Conservation (phyloP, 2,797 vertebrate species). For the Poeciliopsis gracilis region DNA sequence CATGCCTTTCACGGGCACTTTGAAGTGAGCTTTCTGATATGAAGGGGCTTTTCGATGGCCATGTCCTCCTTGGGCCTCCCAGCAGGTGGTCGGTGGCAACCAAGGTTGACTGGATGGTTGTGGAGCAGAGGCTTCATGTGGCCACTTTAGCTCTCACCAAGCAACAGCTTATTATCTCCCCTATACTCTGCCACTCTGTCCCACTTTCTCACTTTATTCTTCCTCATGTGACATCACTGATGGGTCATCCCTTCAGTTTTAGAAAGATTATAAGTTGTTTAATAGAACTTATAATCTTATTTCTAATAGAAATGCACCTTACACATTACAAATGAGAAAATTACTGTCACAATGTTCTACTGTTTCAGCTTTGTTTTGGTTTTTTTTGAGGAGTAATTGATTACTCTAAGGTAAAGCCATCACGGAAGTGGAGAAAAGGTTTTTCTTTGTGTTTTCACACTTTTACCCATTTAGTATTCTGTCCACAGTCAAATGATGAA, state of each 20-base stretch:
- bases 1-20: conserved; percentile 54
- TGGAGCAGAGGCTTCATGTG: background rate
- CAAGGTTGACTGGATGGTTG: background rate
- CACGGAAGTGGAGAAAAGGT: background rate
- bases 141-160: conserved; percentile 6
- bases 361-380: background rate
- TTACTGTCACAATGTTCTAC: background rate
- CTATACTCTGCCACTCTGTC: background rate
- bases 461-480: background rate
- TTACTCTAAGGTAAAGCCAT: conserved; percentile 7
- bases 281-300: too few species aligned
- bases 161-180: conserved; percentile 8
- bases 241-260: background rate
- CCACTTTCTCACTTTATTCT: conserved; percentile 1
- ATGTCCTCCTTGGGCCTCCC: conserved; percentile 30
- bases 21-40: conserved; percentile 54
- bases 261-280: background rate
- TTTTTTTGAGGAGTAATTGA: too few species aligned
- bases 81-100: background rate
- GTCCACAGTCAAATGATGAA: background rate
- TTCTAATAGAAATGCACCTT: too few species aligned
- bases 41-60: conserved; percentile 45
- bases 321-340: background rate
- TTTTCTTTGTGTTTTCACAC: background rate
- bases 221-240: background rate